A percentile compares a stretch with the other conserved stretches of the same genome.
Conservation (phyloP, 2,888 invertebrate species). For the Thymelicus lineola region DNA sequence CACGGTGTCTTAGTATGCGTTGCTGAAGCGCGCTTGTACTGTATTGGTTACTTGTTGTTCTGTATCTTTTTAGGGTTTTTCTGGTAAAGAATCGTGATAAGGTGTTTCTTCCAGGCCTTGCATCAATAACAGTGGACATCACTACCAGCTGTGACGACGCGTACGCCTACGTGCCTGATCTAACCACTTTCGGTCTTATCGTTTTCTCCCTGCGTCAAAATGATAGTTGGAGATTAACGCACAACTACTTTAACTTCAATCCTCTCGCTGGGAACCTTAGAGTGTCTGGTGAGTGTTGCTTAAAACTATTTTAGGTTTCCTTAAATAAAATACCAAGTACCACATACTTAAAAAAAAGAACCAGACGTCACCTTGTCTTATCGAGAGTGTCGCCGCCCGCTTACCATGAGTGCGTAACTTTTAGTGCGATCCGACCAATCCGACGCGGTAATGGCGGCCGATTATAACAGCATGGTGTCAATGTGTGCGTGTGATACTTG, state of each 20-base stretch:
- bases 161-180: constrained; percentile 89
- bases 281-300: constrained; percentile 79
- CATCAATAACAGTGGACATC: constrained; percentile 89
- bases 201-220: constrained; percentile 86
- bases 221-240: constrained; percentile 89
- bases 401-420: too few relatives aligned
- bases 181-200: constrained; percentile 85
- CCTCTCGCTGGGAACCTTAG: constrained; percentile 88
- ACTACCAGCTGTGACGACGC: constrained; percentile 86
- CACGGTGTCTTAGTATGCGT: too few relatives aligned
- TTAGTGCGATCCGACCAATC: too few relatives aligned
- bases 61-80: too few relatives aligned
- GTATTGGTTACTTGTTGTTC: too few relatives aligned
- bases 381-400: too few relatives aligned
- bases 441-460: too few relatives aligned
- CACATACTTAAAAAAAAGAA: too few relatives aligned
- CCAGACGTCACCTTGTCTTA: too few relatives aligned
- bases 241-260: constrained; percentile 91
- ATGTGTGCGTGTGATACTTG: too few relatives aligned
- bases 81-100: background rate
- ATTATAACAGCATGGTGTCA: too few relatives aligned
- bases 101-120: constrained; percentile 74
- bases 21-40: too few relatives aligned
- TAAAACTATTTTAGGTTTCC: background rate
- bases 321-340: background rate